phyloP scores from a whole-genome alignment of 2,113 vertebrate genomes.

The Ptyas mucosa region DNA sequence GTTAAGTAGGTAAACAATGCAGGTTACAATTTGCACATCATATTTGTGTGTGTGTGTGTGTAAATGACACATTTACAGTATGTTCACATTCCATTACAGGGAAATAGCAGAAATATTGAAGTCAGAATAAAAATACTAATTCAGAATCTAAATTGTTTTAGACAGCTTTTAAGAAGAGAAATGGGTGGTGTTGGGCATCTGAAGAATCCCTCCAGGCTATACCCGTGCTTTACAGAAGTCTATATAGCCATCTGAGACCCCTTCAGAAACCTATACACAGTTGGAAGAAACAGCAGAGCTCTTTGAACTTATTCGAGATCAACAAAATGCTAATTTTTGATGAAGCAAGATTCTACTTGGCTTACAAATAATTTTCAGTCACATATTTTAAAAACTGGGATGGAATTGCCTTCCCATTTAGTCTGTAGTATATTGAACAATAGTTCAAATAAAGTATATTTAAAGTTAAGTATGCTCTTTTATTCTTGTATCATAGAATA shows the following conservation, averaged over 20 bases:
- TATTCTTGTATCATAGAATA: too few relatives aligned
- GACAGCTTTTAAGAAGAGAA: background rate
- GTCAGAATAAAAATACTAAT: conserved; percentile 7
- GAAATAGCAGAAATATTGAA: background rate
- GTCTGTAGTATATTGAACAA: background rate
- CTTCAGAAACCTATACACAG: background rate
- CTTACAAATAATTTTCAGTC: background rate
- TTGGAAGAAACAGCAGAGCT: background rate
- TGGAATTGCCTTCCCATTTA: background rate
- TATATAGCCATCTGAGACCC: conserved; percentile 1
- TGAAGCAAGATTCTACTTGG: conserved; percentile 3
- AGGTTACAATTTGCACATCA: background rate
- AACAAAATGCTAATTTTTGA: conserved; percentile 1
- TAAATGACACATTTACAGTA: background rate
- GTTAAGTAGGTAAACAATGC: background rate
- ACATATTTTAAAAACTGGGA: background rate
- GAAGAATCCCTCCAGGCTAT: conserved; percentile 10
- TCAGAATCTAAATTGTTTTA: background rate
- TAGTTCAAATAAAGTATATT: background rate
- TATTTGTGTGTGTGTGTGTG: background rate
- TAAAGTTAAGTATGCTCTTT: too few relatives aligned
- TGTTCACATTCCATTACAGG: background rate
- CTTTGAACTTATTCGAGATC: background rate
- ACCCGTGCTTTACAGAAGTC: background rate
- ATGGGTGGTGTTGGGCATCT: background rate